Base-by-base conservation (phyloP, 23 tunicate species). In the Halocynthia roretzi region DNA sequence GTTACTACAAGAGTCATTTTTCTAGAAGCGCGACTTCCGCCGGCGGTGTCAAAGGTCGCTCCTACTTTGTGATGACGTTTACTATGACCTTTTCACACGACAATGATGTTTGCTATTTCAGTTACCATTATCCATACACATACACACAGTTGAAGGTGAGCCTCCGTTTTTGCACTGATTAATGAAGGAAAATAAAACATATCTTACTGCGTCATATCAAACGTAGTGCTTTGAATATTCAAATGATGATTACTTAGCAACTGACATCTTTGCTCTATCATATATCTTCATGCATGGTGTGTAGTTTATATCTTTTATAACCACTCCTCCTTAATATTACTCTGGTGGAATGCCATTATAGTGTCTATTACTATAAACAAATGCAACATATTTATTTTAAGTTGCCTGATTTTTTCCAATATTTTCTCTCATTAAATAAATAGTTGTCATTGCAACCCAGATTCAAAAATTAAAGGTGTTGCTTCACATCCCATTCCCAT, bases 41-140 rank as follows among this genome's bases (percentile, higher is more conserved):
- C 11, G 85, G 89, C 8, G 97, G 89, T 40, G 76, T 67, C 55
- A 85, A 81, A 48, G 77, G 71, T 6, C 74, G 80, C 9, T 82
- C 92, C 18, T 80, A 75, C 80, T 89, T 89, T 51, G 90, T 93
- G 6, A 20, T 83, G 68, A 84, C 93, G 22, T 96, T 96, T 77
- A 91, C 91, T 31, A 80, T 85, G 75, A 86, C 76, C 51, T 96
- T 96, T 80, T 76, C 77, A 50, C 85, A 85, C 63, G 78, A 72
- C 8, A 57, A 76, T 17, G 96, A 89, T 66, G 80, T 81, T 56
- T 92, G 95, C 52, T 96, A 85, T 60, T 76, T 96, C 54, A 96
- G 96, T 5, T 96, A 96, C 56, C 99, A 96, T 70, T 96, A 96
- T 51, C 99, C 99, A 7, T 96, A 96, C 83, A 89, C 99, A 8